Base-by-base conservation (phyloP, 2,113 vertebrate species). In the Seriola aureovittata region DNA sequence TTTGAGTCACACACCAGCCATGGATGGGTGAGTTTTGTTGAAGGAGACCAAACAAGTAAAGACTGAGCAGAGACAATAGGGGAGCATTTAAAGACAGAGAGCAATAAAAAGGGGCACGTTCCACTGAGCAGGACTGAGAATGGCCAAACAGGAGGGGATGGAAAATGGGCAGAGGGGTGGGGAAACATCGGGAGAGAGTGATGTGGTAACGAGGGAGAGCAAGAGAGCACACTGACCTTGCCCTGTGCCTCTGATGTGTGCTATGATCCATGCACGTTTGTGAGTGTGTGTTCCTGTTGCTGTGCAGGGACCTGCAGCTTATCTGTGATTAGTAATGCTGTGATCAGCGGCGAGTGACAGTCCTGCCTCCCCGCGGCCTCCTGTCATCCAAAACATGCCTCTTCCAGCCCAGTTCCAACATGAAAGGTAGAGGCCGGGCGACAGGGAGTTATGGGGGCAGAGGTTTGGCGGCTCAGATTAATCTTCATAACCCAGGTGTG, bases 311-410 rank as follows among this genome's bases (percentile, higher is more conserved):
- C 82, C 86, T 73, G 89, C 79, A 79, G 84, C 89, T 93, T 91
- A 94, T 93, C 92, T 92, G 84, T 92, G 91, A 94, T 94, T 90
- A 86, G 89, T 85, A 83, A 91, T 82, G 88, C 92, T 91, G 90
- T 91, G 93, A 93, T 92, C 93, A 93, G 89, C 52, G 73, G 85
- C 38, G 75, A 90, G 87, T 91, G 92, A 92, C 91, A 89, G 85
- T 76, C 78, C 89, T 52, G 78, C 83, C 85, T 80, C 81, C 75
- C 81, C 3, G 48, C 29, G 59, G 86, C 81, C 71, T 75, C 91
- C 85, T 74, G 80, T 87, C 90, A 92, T 90, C 81, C 88, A 81
- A 80, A 90, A 92, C 89, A 88, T 76, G 80, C 78, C 80, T 77
- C 89, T 82, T 83, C 66, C 54, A 86, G 78, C 74, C 86, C 66